These are phyloP conservation scores for Nesospiza acunhae DNA, from an alignment of 2,113 vertebrate genomes.

Conservation along the genomic window DNA sequence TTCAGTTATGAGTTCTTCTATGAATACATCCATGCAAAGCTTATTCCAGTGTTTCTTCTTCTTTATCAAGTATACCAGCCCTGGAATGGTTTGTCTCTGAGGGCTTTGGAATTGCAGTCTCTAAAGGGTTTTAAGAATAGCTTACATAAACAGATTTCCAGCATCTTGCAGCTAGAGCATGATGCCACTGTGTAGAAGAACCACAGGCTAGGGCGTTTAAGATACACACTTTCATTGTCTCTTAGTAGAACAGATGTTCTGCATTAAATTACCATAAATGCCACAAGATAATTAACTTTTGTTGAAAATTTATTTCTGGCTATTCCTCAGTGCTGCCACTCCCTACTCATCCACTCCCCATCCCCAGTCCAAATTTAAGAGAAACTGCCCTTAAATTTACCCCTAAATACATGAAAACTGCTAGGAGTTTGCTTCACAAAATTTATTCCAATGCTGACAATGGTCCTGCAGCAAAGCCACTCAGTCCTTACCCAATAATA, in stretches of 20 bases:
- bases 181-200: neutral
- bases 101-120: neutral
- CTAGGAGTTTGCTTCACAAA: neutral
- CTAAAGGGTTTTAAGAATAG: neutral
- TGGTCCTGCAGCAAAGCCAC: neutral
- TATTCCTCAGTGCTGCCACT: neutral
- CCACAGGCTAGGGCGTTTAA: neutral
- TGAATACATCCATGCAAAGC: neutral
- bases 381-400: neutral
- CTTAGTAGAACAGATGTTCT: neutral
- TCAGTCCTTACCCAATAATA: neutral
- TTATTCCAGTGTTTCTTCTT: neutral
- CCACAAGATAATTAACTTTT: neutral
- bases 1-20: neutral
- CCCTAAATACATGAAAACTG: neutral
- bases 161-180: neutral
- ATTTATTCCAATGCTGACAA: neutral
- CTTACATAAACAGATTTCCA: neutral
- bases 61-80: conserved; percentile 1
- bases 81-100: neutral
- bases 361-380: neutral
- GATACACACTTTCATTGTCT: neutral
- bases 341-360: neutral
- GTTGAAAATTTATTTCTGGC: neutral
- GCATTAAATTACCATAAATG: neutral